Evolutionary conservation across 2,113 vertebrate genomes (phyloP).

Genomic region (Aplodontia rufa): DNA sequence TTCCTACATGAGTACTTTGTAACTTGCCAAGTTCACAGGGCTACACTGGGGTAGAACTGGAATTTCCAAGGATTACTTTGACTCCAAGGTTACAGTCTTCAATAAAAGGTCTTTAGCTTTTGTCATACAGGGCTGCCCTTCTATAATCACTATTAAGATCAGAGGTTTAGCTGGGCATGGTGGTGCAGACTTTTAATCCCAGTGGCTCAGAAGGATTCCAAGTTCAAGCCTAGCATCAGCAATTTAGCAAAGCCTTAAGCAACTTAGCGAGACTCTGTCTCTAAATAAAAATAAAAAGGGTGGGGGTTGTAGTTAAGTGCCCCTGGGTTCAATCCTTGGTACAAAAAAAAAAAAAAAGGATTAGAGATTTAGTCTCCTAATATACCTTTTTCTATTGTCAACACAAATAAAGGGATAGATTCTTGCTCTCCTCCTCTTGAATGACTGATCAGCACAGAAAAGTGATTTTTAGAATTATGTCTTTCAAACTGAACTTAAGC

Average conservation of each 20-base stretch:
- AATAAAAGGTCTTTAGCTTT: neutral
- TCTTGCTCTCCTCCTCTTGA: neutral
- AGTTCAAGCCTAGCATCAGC: no score
- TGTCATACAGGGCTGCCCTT: neutral
- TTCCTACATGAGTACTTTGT: neutral
- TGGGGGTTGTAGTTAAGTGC: no score
- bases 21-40: neutral
- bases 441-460: neutral
- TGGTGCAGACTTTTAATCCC: no score
- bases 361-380: neutral
- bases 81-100: slow-evolving; percentile 13
- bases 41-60: neutral
- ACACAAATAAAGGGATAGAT: neutral
- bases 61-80: neutral
- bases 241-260: no score
- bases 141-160: neutral
- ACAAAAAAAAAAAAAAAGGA: no score
- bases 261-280: no score
- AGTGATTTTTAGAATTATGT: neutral
- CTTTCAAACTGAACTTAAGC: slow-evolving; percentile 10
- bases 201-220: no score
- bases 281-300: no score
- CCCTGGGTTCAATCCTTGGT: no score
- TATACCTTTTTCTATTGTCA: neutral
- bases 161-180: neutral